Percentiles rank a stretch among this genome's conserved stretches.
Conservation (phyloP, 2,888 invertebrate species). For the Thereva unica region DNA sequence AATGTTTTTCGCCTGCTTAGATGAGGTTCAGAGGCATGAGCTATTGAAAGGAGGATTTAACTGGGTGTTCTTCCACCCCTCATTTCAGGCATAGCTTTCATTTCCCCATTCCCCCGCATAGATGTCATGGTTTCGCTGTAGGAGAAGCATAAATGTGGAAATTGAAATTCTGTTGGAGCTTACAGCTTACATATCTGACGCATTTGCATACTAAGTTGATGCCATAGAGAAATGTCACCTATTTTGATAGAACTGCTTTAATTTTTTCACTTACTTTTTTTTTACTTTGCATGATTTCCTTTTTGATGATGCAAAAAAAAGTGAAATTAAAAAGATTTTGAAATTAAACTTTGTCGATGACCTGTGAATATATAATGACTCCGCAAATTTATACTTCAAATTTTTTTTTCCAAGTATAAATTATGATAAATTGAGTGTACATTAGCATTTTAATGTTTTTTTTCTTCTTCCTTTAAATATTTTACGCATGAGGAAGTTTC, state of each 20-base stretch:
- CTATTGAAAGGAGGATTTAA: conserved; percentile 24
- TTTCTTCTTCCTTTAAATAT: too few relatives aligned
- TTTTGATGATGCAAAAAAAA: too few relatives aligned
- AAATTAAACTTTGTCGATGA: too few relatives aligned
- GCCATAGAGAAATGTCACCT: neutral
- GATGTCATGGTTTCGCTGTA: too few relatives aligned
- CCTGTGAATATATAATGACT: too few relatives aligned
- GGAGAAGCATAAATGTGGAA: conserved; percentile 7
- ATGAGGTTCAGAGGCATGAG: conserved; percentile 2
- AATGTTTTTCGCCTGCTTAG: conserved; percentile 17
- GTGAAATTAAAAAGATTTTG: too few relatives aligned
- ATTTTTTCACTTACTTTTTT: conserved; percentile 5
- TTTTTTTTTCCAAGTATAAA: too few relatives aligned
- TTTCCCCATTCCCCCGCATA: too few relatives aligned
- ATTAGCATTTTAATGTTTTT: too few relatives aligned
- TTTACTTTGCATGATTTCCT: neutral
- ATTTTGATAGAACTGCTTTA: conserved; percentile 10
- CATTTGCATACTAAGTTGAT: conserved; percentile 14
- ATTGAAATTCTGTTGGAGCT: conserved; percentile 21
- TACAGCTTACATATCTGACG: conserved; percentile 16
- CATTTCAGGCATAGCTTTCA: conserved; percentile 1
- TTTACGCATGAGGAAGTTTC: too few relatives aligned
- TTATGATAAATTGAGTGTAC: too few relatives aligned
- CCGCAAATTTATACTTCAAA: too few relatives aligned
- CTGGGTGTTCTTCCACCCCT: neutral